A percentile compares a stretch with the other conserved stretches of the same genome.
phyloP scores from a whole-genome alignment of 1,140 invertebrate species.

The Goniozus legneri region DNA sequence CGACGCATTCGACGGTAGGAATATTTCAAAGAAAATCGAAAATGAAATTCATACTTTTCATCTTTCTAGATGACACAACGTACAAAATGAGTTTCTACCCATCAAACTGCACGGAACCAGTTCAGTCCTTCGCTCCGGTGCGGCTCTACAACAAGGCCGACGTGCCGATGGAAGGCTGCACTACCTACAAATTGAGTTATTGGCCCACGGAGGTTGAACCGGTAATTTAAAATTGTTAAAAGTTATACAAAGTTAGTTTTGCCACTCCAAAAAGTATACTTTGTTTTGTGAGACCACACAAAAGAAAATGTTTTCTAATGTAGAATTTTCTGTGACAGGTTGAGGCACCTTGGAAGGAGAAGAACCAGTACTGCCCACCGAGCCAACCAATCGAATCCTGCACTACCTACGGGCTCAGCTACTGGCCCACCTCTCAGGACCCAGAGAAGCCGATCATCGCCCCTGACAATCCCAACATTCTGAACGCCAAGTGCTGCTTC shows the following conservation, averaged over 20 bases:
- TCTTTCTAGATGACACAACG: conserved; percentile 53
- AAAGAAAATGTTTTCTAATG: neutral
- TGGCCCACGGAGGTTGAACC: conserved; percentile 26
- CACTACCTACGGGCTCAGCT: conserved; percentile 59
- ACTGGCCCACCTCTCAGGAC: conserved; percentile 42
- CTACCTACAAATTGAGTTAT: conserved; percentile 45
- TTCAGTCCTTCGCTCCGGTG: conserved; percentile 47
- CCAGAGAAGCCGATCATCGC: conserved; percentile 21
- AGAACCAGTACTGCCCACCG: conserved; percentile 38
- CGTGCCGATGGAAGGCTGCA: conserved; percentile 56
- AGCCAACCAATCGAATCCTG: conserved; percentile 46
- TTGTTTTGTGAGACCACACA: neutral
- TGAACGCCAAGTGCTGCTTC: conserved; percentile 33
- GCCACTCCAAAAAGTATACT: neutral
- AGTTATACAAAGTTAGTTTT: neutral
- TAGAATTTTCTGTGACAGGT: conserved; percentile 20
- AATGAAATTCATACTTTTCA: neutral
- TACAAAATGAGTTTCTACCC: conserved; percentile 56
- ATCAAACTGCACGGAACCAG: conserved; percentile 35
- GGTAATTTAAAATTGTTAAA: too few relatives aligned
- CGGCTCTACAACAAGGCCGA: conserved; percentile 52
- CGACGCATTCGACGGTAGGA: conserved; percentile 26
- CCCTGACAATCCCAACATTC: conserved; percentile 27
- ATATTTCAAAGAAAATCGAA: neutral
- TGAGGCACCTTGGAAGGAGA: conserved; percentile 24